Percentiles rank a stretch among this genome's conserved stretches.
Conservation (phyloP, 2,797 vertebrate species). For the Poeciliopsis turneri region DNA sequence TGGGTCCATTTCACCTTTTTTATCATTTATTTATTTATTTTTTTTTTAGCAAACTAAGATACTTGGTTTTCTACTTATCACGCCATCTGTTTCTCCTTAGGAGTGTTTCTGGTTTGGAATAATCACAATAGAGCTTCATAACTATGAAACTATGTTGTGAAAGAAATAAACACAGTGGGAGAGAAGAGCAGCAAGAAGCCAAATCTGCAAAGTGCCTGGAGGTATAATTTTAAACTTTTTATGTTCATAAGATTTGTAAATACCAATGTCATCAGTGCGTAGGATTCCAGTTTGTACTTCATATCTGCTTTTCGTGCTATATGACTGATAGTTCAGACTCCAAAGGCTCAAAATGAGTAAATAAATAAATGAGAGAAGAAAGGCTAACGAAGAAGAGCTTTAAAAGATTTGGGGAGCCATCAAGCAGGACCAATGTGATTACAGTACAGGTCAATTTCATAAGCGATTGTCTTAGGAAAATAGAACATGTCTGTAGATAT, state of each 20-base stretch:
- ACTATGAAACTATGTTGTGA: neutral
- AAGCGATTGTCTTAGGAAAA: constrained; percentile 21
- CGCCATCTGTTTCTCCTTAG: neutral
- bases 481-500: neutral
- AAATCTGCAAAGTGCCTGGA: neutral
- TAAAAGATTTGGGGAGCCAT: neutral
- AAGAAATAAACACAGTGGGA: neutral
- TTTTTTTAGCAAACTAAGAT: too few species aligned
- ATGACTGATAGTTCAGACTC: neutral
- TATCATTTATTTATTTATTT: accelerated
- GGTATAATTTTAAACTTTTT: neutral
- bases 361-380: neutral
- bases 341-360: neutral
- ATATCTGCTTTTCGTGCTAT: neutral
- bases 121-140: neutral
- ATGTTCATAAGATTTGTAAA: neutral
- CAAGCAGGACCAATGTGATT: neutral
- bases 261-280: neutral
- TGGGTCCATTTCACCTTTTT: neutral
- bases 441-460: neutral
- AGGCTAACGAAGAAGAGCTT: neutral
- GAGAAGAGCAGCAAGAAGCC: neutral
- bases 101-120: neutral
- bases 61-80: neutral
- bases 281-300: neutral